Base-by-base conservation (phyloP, 2,113 vertebrate genomes). In the Crocuta crocuta region DNA sequence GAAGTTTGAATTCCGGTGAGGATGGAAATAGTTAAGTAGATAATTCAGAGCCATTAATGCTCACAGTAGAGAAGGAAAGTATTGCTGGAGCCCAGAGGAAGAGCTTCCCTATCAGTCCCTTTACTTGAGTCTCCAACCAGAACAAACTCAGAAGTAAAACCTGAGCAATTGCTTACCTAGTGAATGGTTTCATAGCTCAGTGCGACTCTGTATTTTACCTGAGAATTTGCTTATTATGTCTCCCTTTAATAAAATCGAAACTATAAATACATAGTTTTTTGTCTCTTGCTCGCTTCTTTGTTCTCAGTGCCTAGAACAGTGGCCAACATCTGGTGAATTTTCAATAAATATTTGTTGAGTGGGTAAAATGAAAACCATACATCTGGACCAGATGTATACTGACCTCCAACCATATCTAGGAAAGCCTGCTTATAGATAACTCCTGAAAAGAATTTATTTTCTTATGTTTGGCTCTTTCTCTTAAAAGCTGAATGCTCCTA, bases 321-420 rank as follows among this genome's bases (percentile, higher is more conserved):
- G 5, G 2, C 21, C 86, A 23, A 7, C 39, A 43, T 76, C 1
- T n/a, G 95, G 53, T 58, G 26, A 8, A 58, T 88, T 6, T 16
- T 85, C 39, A 61, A 70, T 53, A 88, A 95, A 28, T 31, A 82
- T 71, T 85, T 96, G 17, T 79, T 76, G 33, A 55, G 66, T 91
- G 39, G 89, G 73, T 93, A n/a, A 85, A 96, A 85, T 86, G 26
- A 23, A 33, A 92, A 1, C 61, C n/a, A n/a, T 79, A 78, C 4
- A 31, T 93, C 9, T 78, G 43, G 4, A 88, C 82, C 68, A 76
- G 39, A 8, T 63, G 6, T 68, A 4, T 61, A 39, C 35, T 58
- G 50, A 85, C 16, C 26, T 95, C 33, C 83, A 6, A 39, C 9
- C 66, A 63, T n/a, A 50, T 91, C n/a, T 70, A 92, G 17, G 33